Evolutionary conservation across 2,113 vertebrate genomes (phyloP), one percentile per base, ranked within the genome.

Genomic region (Hyperopisus bebe): DNA sequence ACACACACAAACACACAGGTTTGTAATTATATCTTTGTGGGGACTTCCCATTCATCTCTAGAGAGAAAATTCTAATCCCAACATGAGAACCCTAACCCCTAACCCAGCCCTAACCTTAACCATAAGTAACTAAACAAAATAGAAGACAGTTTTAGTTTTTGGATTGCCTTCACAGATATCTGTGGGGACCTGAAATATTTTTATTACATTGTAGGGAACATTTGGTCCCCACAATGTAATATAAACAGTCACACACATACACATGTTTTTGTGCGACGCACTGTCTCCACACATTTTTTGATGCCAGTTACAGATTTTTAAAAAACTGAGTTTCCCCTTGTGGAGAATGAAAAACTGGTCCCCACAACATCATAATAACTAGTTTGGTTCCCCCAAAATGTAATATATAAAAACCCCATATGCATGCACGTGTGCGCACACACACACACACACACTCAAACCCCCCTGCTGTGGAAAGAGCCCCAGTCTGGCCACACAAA

Each of bases 401-500:
- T 58, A 58, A 58, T 7, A 55, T n/a, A 24, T 58, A 58, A 1
- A 55, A 21, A 55, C 53, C 19, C 53, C 53, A 55, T 21, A 46
- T 21, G 5, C 80, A 47, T 9, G 24, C 21, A n/a, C 21, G 10
- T 0, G 3, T 39, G 7, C 77, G 8, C 35, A 83, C 80, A 83
- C 80, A 84, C 42, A 83, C 80, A 46, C 1, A 84, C 80, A 47
- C 42, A 84, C 19, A 84, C 17, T 10, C 44, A 84, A n/a, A 62
- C 21, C 80, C 62, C 62, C n/a, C 24, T 11, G 15, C 77, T 82
- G 31, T 44, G 31, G 35, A 55, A 55, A 90, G 27, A 51, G 82
- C 31, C 89, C 31, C 31, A 89, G 88, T 92, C 80, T 92, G 90
- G 87, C 91, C 89, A 62, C 55, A 62, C 55, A n/a, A 62, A 62